Evolutionary conservation across 2,797 vertebrate species (phyloP).

Genomic region (Cirrhinus mrigala): DNA sequence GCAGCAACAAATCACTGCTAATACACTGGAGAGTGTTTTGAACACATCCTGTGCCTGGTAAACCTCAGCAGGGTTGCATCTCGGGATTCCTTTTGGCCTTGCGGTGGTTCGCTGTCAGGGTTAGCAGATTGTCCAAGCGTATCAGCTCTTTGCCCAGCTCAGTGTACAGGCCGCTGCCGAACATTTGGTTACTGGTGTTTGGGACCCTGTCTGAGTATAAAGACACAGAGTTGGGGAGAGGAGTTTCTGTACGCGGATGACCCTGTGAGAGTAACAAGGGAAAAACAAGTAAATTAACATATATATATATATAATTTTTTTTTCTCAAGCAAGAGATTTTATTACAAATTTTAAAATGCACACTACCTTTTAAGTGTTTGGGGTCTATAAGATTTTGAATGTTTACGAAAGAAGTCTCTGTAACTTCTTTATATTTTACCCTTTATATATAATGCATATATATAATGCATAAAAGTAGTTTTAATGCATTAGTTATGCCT

Average conservation of each 20-base stretch:
- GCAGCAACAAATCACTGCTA: not conserved
- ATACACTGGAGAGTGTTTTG: not conserved
- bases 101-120: conserved; percentile 61
- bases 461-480: too few species aligned
- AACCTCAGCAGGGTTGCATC: conserved; percentile 70
- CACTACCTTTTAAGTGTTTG: too few species aligned
- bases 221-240: conserved; percentile 70
- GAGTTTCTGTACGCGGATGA: conserved; percentile 72
- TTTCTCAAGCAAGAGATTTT: too few species aligned
- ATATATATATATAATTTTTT: too few species aligned
- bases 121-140: conserved; percentile 78
- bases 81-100: conserved; percentile 78
- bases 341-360: too few species aligned
- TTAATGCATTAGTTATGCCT: too few species aligned
- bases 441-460: too few species aligned
- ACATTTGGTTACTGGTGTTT: conserved; percentile 76
- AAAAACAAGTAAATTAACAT: not conserved
- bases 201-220: conserved; percentile 79
- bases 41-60: not conserved
- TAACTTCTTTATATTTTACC: too few species aligned
- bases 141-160: conserved; percentile 79
- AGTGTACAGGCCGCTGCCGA: conserved; percentile 80
- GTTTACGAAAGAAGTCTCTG: too few species aligned
- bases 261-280: conserved; percentile 70
- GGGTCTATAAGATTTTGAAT: too few species aligned